Percentiles rank a stretch among this genome's conserved stretches.
Conservation (phyloP, 2,113 vertebrate species). For the Festucalex cinctus region DNA sequence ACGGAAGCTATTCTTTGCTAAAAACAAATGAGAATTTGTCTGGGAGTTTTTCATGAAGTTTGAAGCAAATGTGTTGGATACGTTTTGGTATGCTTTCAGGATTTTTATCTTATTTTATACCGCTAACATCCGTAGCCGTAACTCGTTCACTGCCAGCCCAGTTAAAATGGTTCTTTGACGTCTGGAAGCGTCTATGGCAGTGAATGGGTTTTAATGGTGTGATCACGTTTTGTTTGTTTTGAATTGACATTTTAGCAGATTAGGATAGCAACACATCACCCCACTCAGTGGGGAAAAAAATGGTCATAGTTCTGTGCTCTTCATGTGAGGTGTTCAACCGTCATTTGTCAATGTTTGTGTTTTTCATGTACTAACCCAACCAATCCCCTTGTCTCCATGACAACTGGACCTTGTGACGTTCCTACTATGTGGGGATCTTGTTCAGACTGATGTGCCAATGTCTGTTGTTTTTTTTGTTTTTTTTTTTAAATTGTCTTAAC, state of each 20-base stretch:
- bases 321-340: background rate
- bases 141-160: too few species aligned
- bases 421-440: slow-evolving; percentile 40
- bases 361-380: slow-evolving; percentile 20
- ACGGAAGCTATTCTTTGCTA: slow-evolving; percentile 10
- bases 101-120: slow-evolving; percentile 13
- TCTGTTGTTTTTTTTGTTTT: slow-evolving; percentile 37
- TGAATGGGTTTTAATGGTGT: too few species aligned
- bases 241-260: background rate
- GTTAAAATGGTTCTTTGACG: too few species aligned
- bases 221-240: background rate
- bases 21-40: background rate
- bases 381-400: slow-evolving; percentile 3
- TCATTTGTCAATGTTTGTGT: slow-evolving; percentile 17
- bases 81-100: slow-evolving; percentile 8
- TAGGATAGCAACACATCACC: background rate
- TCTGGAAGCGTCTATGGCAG: too few species aligned
- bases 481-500: slow-evolving; percentile 48
- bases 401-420: slow-evolving; percentile 46
- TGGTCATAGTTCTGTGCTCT: slow-evolving; percentile 6
- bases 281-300: background rate
- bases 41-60: slow-evolving; percentile 20
- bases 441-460: slow-evolving; percentile 46
- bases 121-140: background rate
- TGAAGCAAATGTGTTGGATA: slow-evolving; percentile 3